Conservation (phyloP, 2,113 vertebrate species). For the Melanerpes aurifrons region DNA sequence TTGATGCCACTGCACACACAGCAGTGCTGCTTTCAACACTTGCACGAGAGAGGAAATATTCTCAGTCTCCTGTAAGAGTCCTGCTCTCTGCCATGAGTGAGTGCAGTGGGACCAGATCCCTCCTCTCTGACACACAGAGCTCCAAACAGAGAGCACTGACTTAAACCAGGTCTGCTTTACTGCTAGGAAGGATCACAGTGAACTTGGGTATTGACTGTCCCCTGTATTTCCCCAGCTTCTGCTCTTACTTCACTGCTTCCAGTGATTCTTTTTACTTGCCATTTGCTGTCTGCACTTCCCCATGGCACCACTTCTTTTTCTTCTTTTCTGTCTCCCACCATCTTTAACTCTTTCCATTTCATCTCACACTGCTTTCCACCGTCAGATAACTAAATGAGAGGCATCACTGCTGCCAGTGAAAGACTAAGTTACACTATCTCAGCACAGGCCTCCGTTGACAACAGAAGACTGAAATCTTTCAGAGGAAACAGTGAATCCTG, state of each 20-base stretch:
- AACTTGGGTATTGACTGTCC: neutral
- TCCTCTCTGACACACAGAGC: fast-evolving
- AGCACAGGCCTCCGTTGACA: neutral
- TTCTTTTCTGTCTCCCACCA: neutral
- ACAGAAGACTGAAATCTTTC: neutral
- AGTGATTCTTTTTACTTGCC: neutral
- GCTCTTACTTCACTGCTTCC: neutral
- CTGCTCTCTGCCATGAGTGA: neutral
- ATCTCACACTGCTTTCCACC: neutral
- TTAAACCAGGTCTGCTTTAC: neutral
- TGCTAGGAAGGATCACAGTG: neutral
- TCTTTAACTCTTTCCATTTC: neutral
- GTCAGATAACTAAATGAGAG: neutral
- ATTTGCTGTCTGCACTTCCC: neutral
- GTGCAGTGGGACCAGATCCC: neutral
- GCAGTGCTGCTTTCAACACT: neutral
- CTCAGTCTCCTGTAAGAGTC: neutral
- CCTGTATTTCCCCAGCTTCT: neutral
- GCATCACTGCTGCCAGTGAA: neutral
- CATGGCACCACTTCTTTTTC: neutral
- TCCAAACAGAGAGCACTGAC: neutral
- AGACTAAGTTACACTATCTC: neutral
- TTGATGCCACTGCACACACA: fast-evolving
- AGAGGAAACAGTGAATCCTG: neutral
- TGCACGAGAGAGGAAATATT: neutral